Conservation (phyloP, 2,797 vertebrate species). For the Spheniscus humboldti region DNA sequence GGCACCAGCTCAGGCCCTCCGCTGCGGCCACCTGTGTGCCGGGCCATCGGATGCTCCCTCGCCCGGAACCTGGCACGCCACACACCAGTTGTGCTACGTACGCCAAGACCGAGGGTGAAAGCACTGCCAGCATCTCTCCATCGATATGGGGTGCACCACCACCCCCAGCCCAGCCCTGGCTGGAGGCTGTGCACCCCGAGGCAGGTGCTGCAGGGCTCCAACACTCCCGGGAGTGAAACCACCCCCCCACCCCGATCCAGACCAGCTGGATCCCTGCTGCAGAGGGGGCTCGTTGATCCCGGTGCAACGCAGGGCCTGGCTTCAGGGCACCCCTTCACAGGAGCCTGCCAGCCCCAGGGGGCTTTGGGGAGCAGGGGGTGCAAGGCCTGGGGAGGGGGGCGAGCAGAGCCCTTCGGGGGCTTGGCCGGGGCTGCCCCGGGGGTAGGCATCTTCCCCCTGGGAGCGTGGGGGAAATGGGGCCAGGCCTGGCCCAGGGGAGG, state of each 20-base stretch:
- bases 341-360: neutral
- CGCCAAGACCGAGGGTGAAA: accelerated
- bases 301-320: no score
- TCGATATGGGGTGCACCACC: accelerated
- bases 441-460: neutral
- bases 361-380: neutral
- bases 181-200: neutral
- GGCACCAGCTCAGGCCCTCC: neutral
- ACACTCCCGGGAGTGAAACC: accelerated
- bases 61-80: neutral
- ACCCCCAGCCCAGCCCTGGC: neutral
- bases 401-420: neutral
- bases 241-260: accelerated
- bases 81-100: accelerated
- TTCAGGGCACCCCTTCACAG: neutral
- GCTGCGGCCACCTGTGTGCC: accelerated
- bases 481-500: neutral
- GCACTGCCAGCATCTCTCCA: neutral
- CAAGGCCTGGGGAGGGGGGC: neutral
- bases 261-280: neutral
- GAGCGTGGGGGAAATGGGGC: neutral
- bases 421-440: no score
- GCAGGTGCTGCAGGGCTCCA: neutral
- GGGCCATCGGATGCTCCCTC: accelerated
- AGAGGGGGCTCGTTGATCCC: no score